Percentiles rank a stretch among this genome's conserved stretches.
These are phyloP conservation scores for Macrochelys suwanniensis DNA, from an alignment of 2,797 vertebrate genomes.

Conservation along the genomic window DNA sequence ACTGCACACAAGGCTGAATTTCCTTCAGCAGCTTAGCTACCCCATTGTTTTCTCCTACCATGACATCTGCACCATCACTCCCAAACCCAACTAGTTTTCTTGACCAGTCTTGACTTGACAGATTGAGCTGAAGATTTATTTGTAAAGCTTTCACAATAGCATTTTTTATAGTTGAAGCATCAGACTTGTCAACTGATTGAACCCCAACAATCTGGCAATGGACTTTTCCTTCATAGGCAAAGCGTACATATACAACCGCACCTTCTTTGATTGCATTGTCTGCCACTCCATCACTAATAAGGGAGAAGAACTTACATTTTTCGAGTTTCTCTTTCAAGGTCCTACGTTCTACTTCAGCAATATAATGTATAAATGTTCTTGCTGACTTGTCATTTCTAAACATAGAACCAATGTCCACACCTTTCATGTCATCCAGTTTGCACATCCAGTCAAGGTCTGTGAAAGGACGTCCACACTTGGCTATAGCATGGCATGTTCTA, in stretches of 20 bases:
- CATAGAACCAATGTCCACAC: constrained; percentile 64
- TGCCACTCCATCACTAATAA: constrained; percentile 59
- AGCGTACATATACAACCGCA: constrained; percentile 63
- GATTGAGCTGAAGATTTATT: constrained; percentile 67
- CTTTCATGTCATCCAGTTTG: constrained; percentile 75
- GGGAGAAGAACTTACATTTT: constrained; percentile 76
- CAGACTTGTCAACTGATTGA: constrained; percentile 40
- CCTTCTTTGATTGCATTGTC: not conserved
- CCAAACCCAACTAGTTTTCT: constrained; percentile 76
- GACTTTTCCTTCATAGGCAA: constrained; percentile 66
- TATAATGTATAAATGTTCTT: constrained; percentile 72
- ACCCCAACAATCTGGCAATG: constrained; percentile 72
- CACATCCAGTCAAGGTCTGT: constrained; percentile 71
- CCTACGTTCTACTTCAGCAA: constrained; percentile 74
- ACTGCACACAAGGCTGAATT: constrained; percentile 68
- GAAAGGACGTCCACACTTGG: constrained; percentile 64
- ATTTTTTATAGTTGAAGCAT: constrained; percentile 56
- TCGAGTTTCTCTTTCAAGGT: constrained; percentile 72
- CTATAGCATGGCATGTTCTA: constrained; percentile 72
- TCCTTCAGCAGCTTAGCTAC: constrained; percentile 66
- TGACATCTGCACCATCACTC: constrained; percentile 22
- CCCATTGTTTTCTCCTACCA: not conserved
- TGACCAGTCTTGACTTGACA: constrained; percentile 69
- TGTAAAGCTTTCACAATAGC: constrained; percentile 70
- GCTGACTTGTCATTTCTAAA: constrained; percentile 76